These are phyloP conservation scores for Amphiprion clarkii DNA, from an alignment of 2,797 vertebrate genomes.

Conservation along the genomic window DNA sequence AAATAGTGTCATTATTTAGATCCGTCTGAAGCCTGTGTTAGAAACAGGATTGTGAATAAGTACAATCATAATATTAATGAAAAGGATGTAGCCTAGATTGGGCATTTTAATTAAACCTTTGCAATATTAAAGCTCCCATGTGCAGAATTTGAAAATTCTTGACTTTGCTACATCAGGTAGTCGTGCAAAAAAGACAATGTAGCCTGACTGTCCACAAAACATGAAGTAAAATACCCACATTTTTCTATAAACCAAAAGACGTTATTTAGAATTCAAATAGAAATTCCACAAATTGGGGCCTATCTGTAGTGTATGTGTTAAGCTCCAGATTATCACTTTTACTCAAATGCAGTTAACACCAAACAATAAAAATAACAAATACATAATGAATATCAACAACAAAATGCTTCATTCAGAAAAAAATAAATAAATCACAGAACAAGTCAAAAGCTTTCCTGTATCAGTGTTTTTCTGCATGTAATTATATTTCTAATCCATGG, in stretches of 20 bases:
- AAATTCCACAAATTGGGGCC: not conserved
- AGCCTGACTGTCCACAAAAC: not conserved
- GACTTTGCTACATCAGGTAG: constrained; percentile 18
- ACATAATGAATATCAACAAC: constrained; percentile 8
- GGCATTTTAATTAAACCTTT: not conserved
- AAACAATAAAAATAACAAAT: constrained; percentile 28
- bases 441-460: not conserved
- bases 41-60: not conserved
- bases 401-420: constrained; percentile 17
- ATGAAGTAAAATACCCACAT: not conserved
- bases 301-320: not conserved
- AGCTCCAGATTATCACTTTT: constrained; percentile 49
- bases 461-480: constrained; percentile 17
- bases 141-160: not conserved
- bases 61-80: not conserved
- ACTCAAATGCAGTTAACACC: constrained; percentile 35
- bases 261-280: not conserved
- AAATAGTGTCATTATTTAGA: not conserved
- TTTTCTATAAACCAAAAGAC: not conserved
- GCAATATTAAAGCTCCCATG: not conserved
- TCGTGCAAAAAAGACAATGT: too few species aligned
- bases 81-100: not conserved
- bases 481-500: constrained; percentile 37
- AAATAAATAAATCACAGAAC: not conserved
- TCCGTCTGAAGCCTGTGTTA: not conserved